Conservation (phyloP, 1,140 invertebrate species). For the Homarus americanus region DNA sequence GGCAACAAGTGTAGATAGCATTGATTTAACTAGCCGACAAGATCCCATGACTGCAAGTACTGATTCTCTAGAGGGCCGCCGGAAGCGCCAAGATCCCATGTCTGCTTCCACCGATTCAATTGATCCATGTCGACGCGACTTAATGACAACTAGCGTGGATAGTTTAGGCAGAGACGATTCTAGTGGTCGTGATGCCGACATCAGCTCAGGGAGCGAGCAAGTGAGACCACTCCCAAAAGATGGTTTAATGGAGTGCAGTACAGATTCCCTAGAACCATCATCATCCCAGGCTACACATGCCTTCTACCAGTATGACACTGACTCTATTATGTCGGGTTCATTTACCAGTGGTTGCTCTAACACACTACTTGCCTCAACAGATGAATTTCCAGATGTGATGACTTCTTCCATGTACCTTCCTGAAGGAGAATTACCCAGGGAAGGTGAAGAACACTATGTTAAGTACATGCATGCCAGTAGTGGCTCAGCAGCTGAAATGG, state of each 20-base stretch:
- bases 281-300: slow-evolving; percentile 89
- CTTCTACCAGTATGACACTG: slow-evolving; percentile 89
- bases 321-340: slow-evolving; percentile 89
- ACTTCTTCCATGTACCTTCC: slow-evolving; percentile 74
- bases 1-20: slow-evolving; percentile 83
- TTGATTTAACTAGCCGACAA: slow-evolving; percentile 79
- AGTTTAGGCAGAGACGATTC: slow-evolving; percentile 79
- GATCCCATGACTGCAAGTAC: slow-evolving; percentile 76
- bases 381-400: slow-evolving; percentile 76
- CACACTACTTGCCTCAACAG: slow-evolving; percentile 86
- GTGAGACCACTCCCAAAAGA: slow-evolving; percentile 75
- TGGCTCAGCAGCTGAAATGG: slow-evolving; percentile 52
- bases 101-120: slow-evolving; percentile 77
- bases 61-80: slow-evolving; percentile 80
- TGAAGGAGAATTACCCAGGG: slow-evolving; percentile 63
- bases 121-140: slow-evolving; percentile 73
- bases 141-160: slow-evolving; percentile 73
- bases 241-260: slow-evolving; percentile 82
- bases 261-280: slow-evolving; percentile 78
- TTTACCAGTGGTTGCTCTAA: slow-evolving; percentile 87
- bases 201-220: slow-evolving; percentile 76
- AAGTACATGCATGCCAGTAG: slow-evolving; percentile 49
- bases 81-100: slow-evolving; percentile 75
- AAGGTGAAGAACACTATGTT: slow-evolving; percentile 38
- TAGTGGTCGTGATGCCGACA: slow-evolving; percentile 78